Conservation (phyloP, 1,140 invertebrate species). For the Drosophila bifasciata region DNA sequence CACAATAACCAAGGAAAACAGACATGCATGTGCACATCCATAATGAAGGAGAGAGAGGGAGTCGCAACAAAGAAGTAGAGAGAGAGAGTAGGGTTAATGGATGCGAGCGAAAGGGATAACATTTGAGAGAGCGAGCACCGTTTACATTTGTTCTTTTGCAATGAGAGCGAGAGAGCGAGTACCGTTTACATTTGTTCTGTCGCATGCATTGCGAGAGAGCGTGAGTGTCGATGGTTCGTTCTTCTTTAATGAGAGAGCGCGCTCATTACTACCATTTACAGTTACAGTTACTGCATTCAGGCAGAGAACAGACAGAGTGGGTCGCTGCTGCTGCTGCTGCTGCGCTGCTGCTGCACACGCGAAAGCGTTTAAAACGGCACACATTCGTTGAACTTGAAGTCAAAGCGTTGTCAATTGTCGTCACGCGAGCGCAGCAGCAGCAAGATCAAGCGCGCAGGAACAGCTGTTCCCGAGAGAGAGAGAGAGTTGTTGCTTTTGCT, state of each 20-base stretch:
- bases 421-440: constrained; percentile 53
- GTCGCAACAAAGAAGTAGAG: too few relatives aligned
- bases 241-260: constrained; percentile 4
- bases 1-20: not conserved
- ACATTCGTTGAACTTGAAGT: constrained; percentile 72
- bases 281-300: constrained; percentile 16
- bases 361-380: constrained; percentile 64
- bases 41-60: too few relatives aligned
- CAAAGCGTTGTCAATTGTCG: constrained; percentile 71
- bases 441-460: constrained; percentile 28
- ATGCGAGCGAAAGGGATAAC: not conserved
- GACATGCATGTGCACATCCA: not conserved
- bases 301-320: not conserved
- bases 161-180: not conserved
- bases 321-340: constrained; percentile 4
- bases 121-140: not conserved
- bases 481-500: constrained; percentile 8
- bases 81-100: too few relatives aligned
- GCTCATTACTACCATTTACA: constrained; percentile 7
- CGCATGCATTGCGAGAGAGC: not conserved
- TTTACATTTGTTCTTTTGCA: not conserved
- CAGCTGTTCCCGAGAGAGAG: constrained; percentile 37
- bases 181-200: not conserved
- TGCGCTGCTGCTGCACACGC: constrained; percentile 50
- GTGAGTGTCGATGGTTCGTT: not conserved